phyloP scores from a whole-genome alignment of 2,888 invertebrate genomes.

The Biston betularia region DNA sequence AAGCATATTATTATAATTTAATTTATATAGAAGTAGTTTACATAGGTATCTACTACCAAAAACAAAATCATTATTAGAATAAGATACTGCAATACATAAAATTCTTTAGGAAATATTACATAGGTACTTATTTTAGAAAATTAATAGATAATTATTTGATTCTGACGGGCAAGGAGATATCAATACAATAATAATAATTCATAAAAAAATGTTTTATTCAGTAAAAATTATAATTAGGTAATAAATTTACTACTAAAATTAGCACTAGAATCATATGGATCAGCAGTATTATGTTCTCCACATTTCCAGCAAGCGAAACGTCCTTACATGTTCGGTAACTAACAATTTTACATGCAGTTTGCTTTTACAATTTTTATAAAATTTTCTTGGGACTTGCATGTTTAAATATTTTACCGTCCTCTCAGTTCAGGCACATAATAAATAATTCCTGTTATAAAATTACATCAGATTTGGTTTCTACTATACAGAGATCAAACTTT shows the following conservation, averaged over 20 bases:
- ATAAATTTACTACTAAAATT: slow-evolving; percentile 74
- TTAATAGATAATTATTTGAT: background rate
- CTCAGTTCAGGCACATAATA: slow-evolving; percentile 55
- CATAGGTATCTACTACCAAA: slow-evolving; percentile 16
- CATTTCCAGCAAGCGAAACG: slow-evolving; percentile 50
- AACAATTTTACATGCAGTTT: slow-evolving; percentile 58
- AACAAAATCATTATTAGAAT: background rate
- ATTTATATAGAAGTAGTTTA: slow-evolving; percentile 25
- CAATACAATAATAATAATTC: slow-evolving; percentile 65
- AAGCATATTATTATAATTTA: slow-evolving; percentile 29
- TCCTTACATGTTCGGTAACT: slow-evolving; percentile 61
- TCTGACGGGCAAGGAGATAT: slow-evolving; percentile 57
- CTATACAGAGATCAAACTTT: slow-evolving; percentile 79
- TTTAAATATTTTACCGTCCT: slow-evolving; percentile 22
- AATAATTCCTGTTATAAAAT: slow-evolving; percentile 54
- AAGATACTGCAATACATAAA: slow-evolving; percentile 1
- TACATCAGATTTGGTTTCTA: slow-evolving; percentile 76
- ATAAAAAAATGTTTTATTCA: slow-evolving; percentile 71
- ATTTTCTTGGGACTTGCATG: slow-evolving; percentile 43
- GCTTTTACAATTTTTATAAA: slow-evolving; percentile 38
- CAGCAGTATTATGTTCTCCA: slow-evolving; percentile 58
- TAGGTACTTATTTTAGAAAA: background rate
- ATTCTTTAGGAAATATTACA: background rate
- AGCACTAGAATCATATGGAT: slow-evolving; percentile 65
- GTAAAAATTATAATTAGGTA: slow-evolving; percentile 70